phyloP scores from a whole-genome alignment of 2,888 invertebrate species.

The Nysson spinosus region DNA sequence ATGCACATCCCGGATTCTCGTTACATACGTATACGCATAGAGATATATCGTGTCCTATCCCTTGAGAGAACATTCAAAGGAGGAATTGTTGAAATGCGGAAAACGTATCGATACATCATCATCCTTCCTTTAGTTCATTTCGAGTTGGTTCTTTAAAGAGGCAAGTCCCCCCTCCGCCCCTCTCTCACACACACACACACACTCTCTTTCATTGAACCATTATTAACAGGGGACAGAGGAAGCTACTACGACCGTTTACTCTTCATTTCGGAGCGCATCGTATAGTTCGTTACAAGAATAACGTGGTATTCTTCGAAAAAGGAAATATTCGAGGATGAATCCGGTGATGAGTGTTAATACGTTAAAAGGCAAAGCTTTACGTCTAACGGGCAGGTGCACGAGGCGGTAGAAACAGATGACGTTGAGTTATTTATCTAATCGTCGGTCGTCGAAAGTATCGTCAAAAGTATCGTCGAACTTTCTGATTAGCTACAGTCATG shows the following conservation, averaged over 20 bases:
- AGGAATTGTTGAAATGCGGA: not conserved
- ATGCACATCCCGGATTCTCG: too few relatives aligned
- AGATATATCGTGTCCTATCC: too few relatives aligned
- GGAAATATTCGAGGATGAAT: slow-evolving; percentile 20
- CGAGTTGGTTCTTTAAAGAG: slow-evolving; percentile 65
- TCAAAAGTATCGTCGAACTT: too few relatives aligned
- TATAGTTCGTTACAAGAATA: slow-evolving; percentile 63
- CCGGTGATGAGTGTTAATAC: too few relatives aligned
- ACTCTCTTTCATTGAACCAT: too few relatives aligned
- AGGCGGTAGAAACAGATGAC: too few relatives aligned
- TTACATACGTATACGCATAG: slow-evolving; percentile 2
- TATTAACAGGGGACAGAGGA: slow-evolving; percentile 67
- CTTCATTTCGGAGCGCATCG: slow-evolving; percentile 59
- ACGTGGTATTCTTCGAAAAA: slow-evolving; percentile 53
- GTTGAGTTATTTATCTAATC: too few relatives aligned
- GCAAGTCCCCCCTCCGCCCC: slow-evolving; percentile 67
- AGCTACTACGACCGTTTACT: slow-evolving; percentile 55
- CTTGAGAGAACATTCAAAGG: not conserved
- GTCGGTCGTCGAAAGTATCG: too few relatives aligned
- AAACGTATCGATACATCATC: not conserved
- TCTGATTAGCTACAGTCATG: too few relatives aligned
- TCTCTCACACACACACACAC: too few relatives aligned
- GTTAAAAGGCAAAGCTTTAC: too few relatives aligned
- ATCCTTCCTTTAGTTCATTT: slow-evolving; percentile 38
- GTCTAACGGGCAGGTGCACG: not conserved